Conservation (phyloP, 2,797 vertebrate species). For the Enteromius viviparus region DNA sequence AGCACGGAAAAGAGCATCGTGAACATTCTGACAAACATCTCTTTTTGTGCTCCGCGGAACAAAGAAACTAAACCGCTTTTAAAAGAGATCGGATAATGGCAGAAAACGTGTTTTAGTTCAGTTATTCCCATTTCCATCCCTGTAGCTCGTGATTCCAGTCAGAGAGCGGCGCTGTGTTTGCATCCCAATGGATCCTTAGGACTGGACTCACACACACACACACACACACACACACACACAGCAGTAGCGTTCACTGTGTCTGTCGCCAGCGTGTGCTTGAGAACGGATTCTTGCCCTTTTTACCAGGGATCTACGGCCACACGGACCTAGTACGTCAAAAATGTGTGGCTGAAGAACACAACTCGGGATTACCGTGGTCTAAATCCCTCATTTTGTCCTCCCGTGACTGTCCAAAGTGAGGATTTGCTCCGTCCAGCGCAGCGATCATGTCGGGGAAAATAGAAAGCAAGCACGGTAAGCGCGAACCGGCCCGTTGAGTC, state of each 20-base stretch:
- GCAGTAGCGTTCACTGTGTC: constrained; percentile 3
- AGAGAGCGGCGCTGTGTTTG: constrained; percentile 38
- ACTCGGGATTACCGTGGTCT: neutral
- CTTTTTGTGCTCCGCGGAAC: neutral
- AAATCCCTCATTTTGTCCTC: constrained; percentile 5
- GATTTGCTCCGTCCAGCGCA: constrained; percentile 23
- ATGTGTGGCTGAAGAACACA: constrained; percentile 35
- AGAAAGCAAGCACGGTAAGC: constrained; percentile 85
- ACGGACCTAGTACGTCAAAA: neutral
- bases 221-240: constrained; percentile 26
- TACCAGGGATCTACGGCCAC: neutral
- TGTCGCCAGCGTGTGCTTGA: constrained; percentile 2
- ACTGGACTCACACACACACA: constrained; percentile 39
- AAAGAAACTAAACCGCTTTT: neutral
- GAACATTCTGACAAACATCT: constrained; percentile 12
- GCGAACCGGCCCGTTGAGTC: constrained; percentile 37
- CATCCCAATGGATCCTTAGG: constrained; percentile 40
- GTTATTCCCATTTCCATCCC: neutral
- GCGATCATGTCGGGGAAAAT: constrained; percentile 83
- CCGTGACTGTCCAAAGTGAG: constrained; percentile 13
- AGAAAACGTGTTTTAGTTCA: neutral
- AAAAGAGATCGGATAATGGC: neutral
- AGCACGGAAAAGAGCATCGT: neutral
- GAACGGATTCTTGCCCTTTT: constrained; percentile 4
- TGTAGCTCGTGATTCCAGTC: constrained; percentile 43